A percentile compares a stretch with the other conserved stretches of the same genome.
phyloP scores from a whole-genome alignment of 2,797 vertebrate species.

The Harpagifer antarcticus region DNA sequence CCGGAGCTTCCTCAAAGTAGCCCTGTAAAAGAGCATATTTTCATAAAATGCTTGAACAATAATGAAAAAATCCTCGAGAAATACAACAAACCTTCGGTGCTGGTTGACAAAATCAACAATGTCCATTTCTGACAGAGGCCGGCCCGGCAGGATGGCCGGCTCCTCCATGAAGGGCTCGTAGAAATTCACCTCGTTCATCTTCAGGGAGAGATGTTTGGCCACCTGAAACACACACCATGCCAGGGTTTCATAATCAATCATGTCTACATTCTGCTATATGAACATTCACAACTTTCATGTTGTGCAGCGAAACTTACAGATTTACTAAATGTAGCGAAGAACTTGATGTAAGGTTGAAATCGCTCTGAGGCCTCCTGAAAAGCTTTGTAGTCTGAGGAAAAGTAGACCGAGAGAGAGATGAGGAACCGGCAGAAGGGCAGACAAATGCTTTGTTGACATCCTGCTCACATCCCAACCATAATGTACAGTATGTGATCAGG shows the following conservation, averaged over 20 bases:
- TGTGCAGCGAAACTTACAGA: slow-evolving; percentile 84
- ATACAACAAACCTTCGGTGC: slow-evolving; percentile 88
- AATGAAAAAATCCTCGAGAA: background rate
- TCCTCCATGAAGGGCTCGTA: slow-evolving; percentile 99
- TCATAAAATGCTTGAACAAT: too few relatives aligned
- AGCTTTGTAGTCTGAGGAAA: slow-evolving; percentile 91
- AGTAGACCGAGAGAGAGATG: slow-evolving; percentile 9
- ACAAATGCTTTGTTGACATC: slow-evolving; percentile 27
- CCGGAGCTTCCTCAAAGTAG: slow-evolving; percentile 93
- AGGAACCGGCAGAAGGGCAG: slow-evolving; percentile 1
- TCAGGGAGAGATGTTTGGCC: slow-evolving; percentile 95
- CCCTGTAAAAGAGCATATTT: slow-evolving; percentile 78
- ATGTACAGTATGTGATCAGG: slow-evolving; percentile 38
- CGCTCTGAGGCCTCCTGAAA: slow-evolving; percentile 95
- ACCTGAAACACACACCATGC: slow-evolving; percentile 81
- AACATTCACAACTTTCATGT: background rate
- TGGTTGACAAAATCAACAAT: slow-evolving; percentile 93
- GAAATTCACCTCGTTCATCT: slow-evolving; percentile 97
- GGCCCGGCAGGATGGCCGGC: slow-evolving; percentile 90
- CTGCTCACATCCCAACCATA: slow-evolving; percentile 12
- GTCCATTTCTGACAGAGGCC: slow-evolving; percentile 93
- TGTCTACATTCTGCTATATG: background rate
- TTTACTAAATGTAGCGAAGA: slow-evolving; percentile 98
- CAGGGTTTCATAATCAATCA: too few relatives aligned
- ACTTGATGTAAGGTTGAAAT: slow-evolving; percentile 96